These are phyloP conservation scores for Sinosuthora webbiana DNA, from an alignment of 2,113 vertebrate species.

Conservation along the genomic window DNA sequence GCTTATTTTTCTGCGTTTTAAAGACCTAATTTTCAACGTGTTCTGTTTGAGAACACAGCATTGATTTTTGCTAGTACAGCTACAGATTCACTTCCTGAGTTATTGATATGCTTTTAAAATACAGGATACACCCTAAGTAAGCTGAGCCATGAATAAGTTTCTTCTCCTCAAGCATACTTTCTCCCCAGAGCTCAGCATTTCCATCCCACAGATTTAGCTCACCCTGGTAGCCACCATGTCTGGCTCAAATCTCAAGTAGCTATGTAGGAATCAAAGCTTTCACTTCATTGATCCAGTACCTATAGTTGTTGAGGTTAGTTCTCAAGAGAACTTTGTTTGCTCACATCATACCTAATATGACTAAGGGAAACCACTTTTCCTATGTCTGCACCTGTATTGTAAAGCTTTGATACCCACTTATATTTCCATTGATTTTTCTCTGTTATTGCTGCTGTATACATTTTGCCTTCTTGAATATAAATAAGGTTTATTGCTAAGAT, in stretches of 20 bases:
- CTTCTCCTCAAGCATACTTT: background rate
- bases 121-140: background rate
- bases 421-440: conserved; percentile 6
- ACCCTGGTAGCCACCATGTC: background rate
- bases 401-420: background rate
- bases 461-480: background rate
- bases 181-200: background rate
- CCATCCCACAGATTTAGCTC: background rate
- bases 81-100: background rate
- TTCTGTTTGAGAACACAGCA: background rate
- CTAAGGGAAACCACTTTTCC: background rate
- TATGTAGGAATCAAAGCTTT: background rate
- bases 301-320: background rate
- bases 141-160: background rate
- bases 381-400: background rate
- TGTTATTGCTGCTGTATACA: background rate
- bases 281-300: background rate
- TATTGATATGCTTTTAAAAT: conserved; percentile 33
- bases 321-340: background rate
- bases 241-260: background rate
- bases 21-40: background rate
- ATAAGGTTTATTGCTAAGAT: background rate
- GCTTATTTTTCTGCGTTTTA: background rate
- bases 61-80: background rate
- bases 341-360: background rate